Percentiles rank a stretch among this genome's conserved stretches.
Evolutionary conservation across 2,113 vertebrate species (phyloP).

Genomic region (Benitochromis conjunctus): DNA sequence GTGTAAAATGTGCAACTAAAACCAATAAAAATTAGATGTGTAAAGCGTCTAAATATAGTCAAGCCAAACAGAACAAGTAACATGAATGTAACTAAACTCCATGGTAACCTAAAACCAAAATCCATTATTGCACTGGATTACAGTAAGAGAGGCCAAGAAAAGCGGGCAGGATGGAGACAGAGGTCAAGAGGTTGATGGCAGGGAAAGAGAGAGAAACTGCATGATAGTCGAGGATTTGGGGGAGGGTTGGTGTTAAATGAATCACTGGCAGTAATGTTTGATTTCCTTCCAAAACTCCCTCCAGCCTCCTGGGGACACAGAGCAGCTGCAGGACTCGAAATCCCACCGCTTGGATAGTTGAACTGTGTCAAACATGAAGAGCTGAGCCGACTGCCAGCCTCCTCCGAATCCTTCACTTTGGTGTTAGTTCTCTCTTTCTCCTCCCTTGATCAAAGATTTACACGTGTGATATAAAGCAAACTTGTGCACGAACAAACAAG

Average conservation of each 20-base stretch:
- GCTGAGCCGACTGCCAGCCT: background rate
- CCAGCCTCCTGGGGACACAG: slow-evolving; percentile 6
- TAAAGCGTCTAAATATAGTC: background rate
- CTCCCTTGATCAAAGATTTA: background rate
- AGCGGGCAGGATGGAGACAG: background rate
- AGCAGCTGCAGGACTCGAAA: slow-evolving; percentile 45
- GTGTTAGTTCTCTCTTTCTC: background rate
- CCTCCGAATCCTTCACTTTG: background rate
- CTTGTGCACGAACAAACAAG: background rate
- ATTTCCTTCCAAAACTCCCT: slow-evolving; percentile 36
- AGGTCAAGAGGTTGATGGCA: slow-evolving; percentile 12
- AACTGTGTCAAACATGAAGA: slow-evolving; percentile 16
- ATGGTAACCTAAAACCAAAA: background rate
- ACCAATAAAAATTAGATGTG: background rate
- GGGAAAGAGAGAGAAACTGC: background rate
- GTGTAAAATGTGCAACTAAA: background rate
- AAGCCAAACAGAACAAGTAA: background rate
- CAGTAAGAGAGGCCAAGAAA: background rate
- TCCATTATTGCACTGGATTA: slow-evolving; percentile 5
- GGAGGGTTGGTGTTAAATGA: slow-evolving; percentile 16
- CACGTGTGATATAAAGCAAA: background rate
- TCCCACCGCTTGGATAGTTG: slow-evolving; percentile 2
- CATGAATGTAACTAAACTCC: background rate
- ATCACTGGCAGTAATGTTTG: slow-evolving; percentile 28
- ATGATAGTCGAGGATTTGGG: background rate